These are phyloP conservation scores for Parapsyche elsis DNA, from an alignment of 1,140 invertebrate species.

Conservation along the genomic window DNA sequence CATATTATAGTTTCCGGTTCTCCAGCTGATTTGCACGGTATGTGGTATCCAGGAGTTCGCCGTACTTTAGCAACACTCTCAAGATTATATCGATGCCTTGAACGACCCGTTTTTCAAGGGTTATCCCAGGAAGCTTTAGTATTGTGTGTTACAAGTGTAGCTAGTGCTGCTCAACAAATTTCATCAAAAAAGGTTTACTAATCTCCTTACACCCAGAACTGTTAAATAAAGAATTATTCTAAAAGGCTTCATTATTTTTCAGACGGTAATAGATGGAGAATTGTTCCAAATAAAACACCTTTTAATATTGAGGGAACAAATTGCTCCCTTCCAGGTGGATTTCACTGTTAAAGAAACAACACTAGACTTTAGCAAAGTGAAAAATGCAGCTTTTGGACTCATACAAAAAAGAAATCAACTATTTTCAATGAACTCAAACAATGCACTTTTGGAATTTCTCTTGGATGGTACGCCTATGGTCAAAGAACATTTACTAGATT, in stretches of 20 bases:
- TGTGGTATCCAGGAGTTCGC: slow-evolving; percentile 99
- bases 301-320: slow-evolving; percentile 96
- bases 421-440: slow-evolving; percentile 89
- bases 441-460: slow-evolving; percentile 92
- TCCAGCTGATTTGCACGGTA: slow-evolving; percentile 96
- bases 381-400: slow-evolving; percentile 86
- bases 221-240: no score
- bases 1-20: slow-evolving; percentile 70
- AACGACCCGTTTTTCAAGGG: slow-evolving; percentile 95
- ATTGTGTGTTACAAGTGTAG: slow-evolving; percentile 91
- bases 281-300: slow-evolving; percentile 98
- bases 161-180: slow-evolving; percentile 79
- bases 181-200: slow-evolving; percentile 69
- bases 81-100: slow-evolving; percentile 94
- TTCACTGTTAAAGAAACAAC: slow-evolving; percentile 93
- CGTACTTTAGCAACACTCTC: slow-evolving; percentile 95
- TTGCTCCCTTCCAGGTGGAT: slow-evolving; percentile 97
- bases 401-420: slow-evolving; percentile 87
- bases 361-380: slow-evolving; percentile 91
- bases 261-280: slow-evolving; percentile 87
- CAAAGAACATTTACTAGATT: slow-evolving; percentile 91
- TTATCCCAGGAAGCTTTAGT: slow-evolving; percentile 95
- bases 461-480: slow-evolving; percentile 92
- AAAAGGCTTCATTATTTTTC: slow-evolving; percentile 47
- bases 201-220: background rate